A percentile compares a stretch with the other conserved stretches of the same genome.
phyloP scores from a whole-genome alignment of 2,113 vertebrate species.

The Alaudala cheleensis region DNA sequence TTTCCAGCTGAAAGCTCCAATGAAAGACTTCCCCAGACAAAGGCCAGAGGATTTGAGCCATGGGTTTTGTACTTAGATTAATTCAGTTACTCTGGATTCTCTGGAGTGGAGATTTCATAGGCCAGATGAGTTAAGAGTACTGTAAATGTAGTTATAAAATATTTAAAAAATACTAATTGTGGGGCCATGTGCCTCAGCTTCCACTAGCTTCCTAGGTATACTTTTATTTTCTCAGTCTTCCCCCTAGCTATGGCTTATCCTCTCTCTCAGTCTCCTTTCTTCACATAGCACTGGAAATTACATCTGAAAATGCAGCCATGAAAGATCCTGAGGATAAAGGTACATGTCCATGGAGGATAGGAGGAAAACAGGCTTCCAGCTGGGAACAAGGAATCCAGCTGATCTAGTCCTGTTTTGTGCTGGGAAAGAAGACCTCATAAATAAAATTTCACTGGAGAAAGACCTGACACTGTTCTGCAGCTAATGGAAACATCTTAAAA shows the following conservation, averaged over 20 bases:
- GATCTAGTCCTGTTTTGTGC: neutral
- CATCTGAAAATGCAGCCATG: neutral
- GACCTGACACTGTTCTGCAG: conserved; percentile 6
- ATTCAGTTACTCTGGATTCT: conserved; percentile 17
- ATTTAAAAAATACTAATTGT: neutral
- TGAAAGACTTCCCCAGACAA: conserved; percentile 51
- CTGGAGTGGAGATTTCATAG: conserved; percentile 14
- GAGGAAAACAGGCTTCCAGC: neutral
- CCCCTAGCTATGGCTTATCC: neutral
- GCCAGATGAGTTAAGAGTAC: neutral
- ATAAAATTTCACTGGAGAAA: conserved; percentile 35
- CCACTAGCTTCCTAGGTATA: neutral
- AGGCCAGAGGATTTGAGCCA: conserved; percentile 37
- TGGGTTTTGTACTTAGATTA: conserved; percentile 23
- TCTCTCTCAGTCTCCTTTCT: neutral
- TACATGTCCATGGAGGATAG: neutral
- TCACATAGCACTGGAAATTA: neutral
- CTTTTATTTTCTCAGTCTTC: neutral
- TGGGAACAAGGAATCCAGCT: neutral
- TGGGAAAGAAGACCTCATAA: conserved; percentile 43
- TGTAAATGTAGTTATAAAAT: neutral
- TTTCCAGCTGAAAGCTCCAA: conserved; percentile 48
- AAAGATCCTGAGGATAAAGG: neutral
- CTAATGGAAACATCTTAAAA: conserved; percentile 51
- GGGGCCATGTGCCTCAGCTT: neutral